Evolutionary conservation across 2,888 invertebrate genomes (phyloP).

Genomic region (Hirtodrosophila trivittata): DNA sequence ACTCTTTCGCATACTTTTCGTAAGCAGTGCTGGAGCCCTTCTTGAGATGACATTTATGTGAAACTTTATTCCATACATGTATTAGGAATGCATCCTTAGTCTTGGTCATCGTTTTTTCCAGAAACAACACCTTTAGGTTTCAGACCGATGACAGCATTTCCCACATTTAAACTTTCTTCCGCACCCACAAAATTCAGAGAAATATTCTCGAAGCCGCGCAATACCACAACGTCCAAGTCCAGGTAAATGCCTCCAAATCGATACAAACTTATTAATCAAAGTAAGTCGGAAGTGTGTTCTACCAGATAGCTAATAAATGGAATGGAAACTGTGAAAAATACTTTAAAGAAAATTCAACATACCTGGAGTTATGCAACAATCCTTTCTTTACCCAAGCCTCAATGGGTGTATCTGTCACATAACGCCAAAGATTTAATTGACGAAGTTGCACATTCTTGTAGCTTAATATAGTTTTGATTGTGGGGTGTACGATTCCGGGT

Average conservation of each 20-base stretch:
- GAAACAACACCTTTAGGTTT: constrained; percentile 84
- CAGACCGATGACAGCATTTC: constrained; percentile 88
- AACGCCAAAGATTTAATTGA: constrained; percentile 78
- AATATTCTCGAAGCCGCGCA: constrained; percentile 83
- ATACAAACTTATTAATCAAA: constrained; percentile 85
- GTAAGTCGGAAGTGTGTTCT: constrained; percentile 79
- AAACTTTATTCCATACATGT: too few species aligned
- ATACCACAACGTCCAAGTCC: constrained; percentile 90
- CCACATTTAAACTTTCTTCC: constrained; percentile 85
- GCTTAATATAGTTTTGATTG: constrained; percentile 71
- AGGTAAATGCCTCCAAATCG: constrained; percentile 91
- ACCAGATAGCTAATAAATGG: constrained; percentile 21
- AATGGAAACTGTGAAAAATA: background rate
- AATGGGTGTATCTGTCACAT: constrained; percentile 77
- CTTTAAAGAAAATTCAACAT: constrained; percentile 26
- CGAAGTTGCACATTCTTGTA: constrained; percentile 80
- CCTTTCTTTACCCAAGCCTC: constrained; percentile 79
- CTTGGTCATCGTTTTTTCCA: too few species aligned
- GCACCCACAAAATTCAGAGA: constrained; percentile 83
- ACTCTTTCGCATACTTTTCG: too few species aligned
- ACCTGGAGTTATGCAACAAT: constrained; percentile 76
- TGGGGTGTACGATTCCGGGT: constrained; percentile 39
- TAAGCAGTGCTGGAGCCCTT: too few species aligned
- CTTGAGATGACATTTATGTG: too few species aligned
- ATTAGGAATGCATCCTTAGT: too few species aligned